phyloP scores from a whole-genome alignment of 1,140 invertebrate genomes.

The Cecropterus lyciades region DNA sequence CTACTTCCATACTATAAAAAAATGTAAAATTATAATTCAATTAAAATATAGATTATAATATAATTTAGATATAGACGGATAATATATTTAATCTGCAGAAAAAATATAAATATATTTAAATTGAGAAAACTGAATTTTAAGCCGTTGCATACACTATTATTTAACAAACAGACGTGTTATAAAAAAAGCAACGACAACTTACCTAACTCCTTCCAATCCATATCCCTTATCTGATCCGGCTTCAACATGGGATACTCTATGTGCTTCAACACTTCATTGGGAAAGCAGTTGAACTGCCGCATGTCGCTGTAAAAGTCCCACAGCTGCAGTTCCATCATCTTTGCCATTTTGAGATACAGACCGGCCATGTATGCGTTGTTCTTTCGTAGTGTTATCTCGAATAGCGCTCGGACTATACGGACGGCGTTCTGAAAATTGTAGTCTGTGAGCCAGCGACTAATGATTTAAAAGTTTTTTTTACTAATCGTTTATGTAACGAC shows the following conservation, averaged over 20 bases:
- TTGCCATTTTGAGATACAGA: conserved; percentile 91
- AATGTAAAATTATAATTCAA: too few species aligned
- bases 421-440: conserved; percentile 90
- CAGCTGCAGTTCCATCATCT: conserved; percentile 95
- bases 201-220: conserved; percentile 95
- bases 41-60: too few species aligned
- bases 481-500: not conserved
- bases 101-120: too few species aligned
- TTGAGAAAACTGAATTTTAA: too few species aligned
- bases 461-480: conserved; percentile 13
- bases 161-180: too few species aligned
- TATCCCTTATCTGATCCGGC: conserved; percentile 92
- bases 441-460: not conserved
- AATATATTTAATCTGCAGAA: too few species aligned
- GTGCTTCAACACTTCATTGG: conserved; percentile 91
- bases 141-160: too few species aligned
- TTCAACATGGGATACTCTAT: conserved; percentile 91
- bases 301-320: conserved; percentile 96
- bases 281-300: conserved; percentile 93
- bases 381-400: conserved; percentile 96
- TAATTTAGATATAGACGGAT: too few species aligned
- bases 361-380: conserved; percentile 96
- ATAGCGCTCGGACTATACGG: conserved; percentile 95
- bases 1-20: too few species aligned
- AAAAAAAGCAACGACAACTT: too few species aligned